phyloP scores from a whole-genome alignment of 2,888 invertebrate species.

The Drosophila paramelanica region DNA sequence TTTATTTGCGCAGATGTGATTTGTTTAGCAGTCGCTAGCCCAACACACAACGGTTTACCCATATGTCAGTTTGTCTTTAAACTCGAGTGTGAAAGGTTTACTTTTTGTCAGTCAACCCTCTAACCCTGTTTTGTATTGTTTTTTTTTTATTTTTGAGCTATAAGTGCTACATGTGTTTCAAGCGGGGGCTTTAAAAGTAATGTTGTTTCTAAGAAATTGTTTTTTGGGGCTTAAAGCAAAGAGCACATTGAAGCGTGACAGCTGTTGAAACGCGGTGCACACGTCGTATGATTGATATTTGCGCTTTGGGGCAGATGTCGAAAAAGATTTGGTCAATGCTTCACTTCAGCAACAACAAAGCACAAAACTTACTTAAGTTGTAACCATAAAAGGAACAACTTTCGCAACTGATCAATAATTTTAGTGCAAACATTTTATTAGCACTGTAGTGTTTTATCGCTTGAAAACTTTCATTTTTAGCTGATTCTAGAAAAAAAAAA shows the following conservation, averaged over 20 bases:
- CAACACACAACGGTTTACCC: slow-evolving; percentile 25
- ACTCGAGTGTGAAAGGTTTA: slow-evolving; percentile 65
- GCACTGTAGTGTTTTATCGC: slow-evolving; percentile 13
- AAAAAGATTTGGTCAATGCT: slow-evolving; percentile 4
- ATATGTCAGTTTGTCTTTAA: slow-evolving; percentile 71
- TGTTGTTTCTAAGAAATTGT: slow-evolving; percentile 62
- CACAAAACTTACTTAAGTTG: background rate
- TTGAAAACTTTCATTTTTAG: slow-evolving; percentile 1
- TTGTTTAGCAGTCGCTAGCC: slow-evolving; percentile 60
- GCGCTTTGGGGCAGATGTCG: slow-evolving; percentile 21
- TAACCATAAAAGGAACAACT: slow-evolving; percentile 10
- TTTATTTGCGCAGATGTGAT: slow-evolving; percentile 78
- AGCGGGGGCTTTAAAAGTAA: slow-evolving; percentile 63
- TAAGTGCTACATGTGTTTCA: slow-evolving; percentile 70
- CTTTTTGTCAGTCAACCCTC: slow-evolving; percentile 19
- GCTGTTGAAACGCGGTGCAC: slow-evolving; percentile 41
- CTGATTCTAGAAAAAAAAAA: slow-evolving; percentile 17
- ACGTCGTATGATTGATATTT: slow-evolving; percentile 70
- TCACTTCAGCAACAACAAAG: slow-evolving; percentile 1
- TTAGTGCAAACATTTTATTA: slow-evolving; percentile 18
- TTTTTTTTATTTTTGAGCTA: background rate
- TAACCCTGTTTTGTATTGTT: background rate
- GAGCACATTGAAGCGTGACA: slow-evolving; percentile 32
- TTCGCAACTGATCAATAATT: slow-evolving; percentile 30
- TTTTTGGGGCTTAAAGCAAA: slow-evolving; percentile 54